A percentile compares a stretch with the other conserved stretches of the same genome.
Evolutionary conservation across 1,140 invertebrate species (phyloP).

Genomic region (Ylistrum balloti): DNA sequence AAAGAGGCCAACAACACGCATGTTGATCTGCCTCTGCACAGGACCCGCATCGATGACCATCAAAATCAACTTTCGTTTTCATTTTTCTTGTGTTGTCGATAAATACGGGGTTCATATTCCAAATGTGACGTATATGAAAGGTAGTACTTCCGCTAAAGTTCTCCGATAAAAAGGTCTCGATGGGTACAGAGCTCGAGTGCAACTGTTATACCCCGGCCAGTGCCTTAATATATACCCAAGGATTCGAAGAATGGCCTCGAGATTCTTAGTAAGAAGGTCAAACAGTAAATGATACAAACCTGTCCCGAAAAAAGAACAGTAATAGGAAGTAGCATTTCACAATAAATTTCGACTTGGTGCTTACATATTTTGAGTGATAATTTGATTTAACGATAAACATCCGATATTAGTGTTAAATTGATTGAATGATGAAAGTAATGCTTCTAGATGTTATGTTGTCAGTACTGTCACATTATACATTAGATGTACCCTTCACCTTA

Average conservation of each 20-base stretch:
- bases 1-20: neutral
- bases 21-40: neutral
- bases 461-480: too few relatives aligned
- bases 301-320: too few relatives aligned
- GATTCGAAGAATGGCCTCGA: neutral
- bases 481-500: too few relatives aligned
- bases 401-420: too few relatives aligned
- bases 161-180: neutral
- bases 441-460: too few relatives aligned
- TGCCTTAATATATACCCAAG: neutral
- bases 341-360: too few relatives aligned
- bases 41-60: neutral
- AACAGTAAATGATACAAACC: neutral
- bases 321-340: too few relatives aligned
- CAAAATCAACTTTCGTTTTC: conserved; percentile 51
- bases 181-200: neutral
- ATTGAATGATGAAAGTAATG: too few relatives aligned
- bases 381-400: too few relatives aligned
- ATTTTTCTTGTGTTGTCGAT: conserved; percentile 36
- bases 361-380: too few relatives aligned
- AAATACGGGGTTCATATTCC: neutral
- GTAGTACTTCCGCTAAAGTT: neutral
- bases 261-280: neutral
- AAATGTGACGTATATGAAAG: neutral
- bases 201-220: neutral